phyloP scores from a whole-genome alignment of 2,888 invertebrate genomes.

The Phortica magna region DNA sequence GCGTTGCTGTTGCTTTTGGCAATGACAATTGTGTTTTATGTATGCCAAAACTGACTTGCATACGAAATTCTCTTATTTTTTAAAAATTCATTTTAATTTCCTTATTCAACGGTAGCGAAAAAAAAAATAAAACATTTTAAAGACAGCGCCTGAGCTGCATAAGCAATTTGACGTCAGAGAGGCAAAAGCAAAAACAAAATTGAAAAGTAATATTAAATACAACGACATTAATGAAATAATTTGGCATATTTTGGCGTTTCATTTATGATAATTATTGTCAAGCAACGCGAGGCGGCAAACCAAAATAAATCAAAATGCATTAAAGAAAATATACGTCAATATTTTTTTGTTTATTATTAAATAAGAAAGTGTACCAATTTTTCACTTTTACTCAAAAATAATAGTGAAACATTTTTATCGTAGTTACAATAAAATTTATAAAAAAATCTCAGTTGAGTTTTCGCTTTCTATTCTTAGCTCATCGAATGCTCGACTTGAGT shows the following conservation, averaged over 20 bases:
- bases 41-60: slow-evolving; percentile 55
- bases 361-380: too few species aligned
- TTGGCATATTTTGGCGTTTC: slow-evolving; percentile 42
- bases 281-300: not conserved
- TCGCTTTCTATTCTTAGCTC: slow-evolving; percentile 12
- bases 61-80: slow-evolving; percentile 42
- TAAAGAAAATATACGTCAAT: slow-evolving; percentile 13
- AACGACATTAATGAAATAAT: slow-evolving; percentile 45
- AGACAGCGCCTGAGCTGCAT: slow-evolving; percentile 58
- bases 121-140: slow-evolving; percentile 27
- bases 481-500: slow-evolving; percentile 13
- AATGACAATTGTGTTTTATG: slow-evolving; percentile 43
- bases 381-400: not conserved
- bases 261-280: slow-evolving; percentile 27
- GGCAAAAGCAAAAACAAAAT: slow-evolving; percentile 19
- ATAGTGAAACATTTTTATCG: not conserved
- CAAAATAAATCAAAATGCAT: slow-evolving; percentile 44
- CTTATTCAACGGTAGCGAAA: slow-evolving; percentile 46
- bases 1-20: slow-evolving; percentile 53
- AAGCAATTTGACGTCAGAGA: slow-evolving; percentile 66
- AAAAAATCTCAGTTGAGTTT: slow-evolving; percentile 19
- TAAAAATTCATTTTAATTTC: slow-evolving; percentile 48
- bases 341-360: not conserved
- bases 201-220: slow-evolving; percentile 18
- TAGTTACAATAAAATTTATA: too few species aligned